A percentile compares a stretch with the other conserved stretches of the same genome.
Evolutionary conservation across 2,888 invertebrate species (phyloP).

Genomic region (Neoscelio sp.): DNA sequence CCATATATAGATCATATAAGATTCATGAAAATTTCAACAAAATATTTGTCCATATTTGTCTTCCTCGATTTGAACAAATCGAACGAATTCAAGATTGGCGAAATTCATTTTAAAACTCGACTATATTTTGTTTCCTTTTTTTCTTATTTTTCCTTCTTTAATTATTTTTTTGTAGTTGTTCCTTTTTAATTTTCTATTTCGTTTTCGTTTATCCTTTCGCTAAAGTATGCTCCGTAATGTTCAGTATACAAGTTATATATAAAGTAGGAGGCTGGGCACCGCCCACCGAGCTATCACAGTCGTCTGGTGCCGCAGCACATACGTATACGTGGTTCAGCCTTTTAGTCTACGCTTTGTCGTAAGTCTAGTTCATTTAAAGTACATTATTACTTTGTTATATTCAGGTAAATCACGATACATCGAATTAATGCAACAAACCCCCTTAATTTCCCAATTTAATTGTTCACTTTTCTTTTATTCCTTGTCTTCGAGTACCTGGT

Average conservation of each 20-base stretch:
- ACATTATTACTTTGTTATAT: slow-evolving; percentile 67
- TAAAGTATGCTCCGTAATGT: slow-evolving; percentile 73
- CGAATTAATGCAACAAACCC: slow-evolving; percentile 66
- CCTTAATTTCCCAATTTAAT: slow-evolving; percentile 39
- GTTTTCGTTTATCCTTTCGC: slow-evolving; percentile 51
- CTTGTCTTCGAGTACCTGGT: slow-evolving; percentile 35
- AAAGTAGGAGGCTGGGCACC: slow-evolving; percentile 83
- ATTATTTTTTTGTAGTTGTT: slow-evolving; percentile 28
- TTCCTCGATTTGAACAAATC: slow-evolving; percentile 59
- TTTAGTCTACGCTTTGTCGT: slow-evolving; percentile 75
- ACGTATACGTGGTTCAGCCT: slow-evolving; percentile 84
- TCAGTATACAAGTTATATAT: slow-evolving; percentile 81
- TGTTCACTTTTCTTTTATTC: no score
- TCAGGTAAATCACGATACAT: slow-evolving; percentile 70
- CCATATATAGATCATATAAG: slow-evolving; percentile 67
- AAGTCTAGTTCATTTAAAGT: slow-evolving; percentile 68
- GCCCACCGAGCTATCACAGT: slow-evolving; percentile 84
- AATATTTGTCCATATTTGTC: slow-evolving; percentile 63
- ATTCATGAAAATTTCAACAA: slow-evolving; percentile 67
- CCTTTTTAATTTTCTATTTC: slow-evolving; percentile 27
- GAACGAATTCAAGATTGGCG: slow-evolving; percentile 61
- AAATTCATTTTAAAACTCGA: slow-evolving; percentile 55
- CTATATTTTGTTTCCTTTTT: slow-evolving; percentile 51
- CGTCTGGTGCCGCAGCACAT: slow-evolving; percentile 83
- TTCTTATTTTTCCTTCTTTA: slow-evolving; percentile 33